phyloP scores from a whole-genome alignment of 2,113 vertebrate species.

The Platysternon megacephalum region DNA sequence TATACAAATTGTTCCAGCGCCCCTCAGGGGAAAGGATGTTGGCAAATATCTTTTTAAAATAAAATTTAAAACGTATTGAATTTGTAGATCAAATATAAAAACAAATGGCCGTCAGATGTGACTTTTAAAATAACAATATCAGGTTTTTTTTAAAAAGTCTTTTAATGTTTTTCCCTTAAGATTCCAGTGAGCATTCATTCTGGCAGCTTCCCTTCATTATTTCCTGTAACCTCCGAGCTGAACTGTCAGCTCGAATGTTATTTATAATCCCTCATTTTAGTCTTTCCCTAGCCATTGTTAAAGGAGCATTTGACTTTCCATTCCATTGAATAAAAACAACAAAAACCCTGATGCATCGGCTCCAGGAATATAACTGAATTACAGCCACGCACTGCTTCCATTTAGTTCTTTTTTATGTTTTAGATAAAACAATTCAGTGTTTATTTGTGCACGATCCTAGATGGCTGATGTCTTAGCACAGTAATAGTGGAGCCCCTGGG shows the following conservation, averaged over 20 bases:
- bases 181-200: slow-evolving; percentile 44
- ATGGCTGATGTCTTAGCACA: too few relatives aligned
- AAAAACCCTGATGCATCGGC: neutral
- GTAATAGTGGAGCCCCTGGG: neutral
- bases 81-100: slow-evolving; percentile 54
- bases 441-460: too few relatives aligned
- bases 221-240: slow-evolving; percentile 36
- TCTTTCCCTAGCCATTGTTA: slow-evolving; percentile 39
- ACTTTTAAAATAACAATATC: slow-evolving; percentile 65
- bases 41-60: neutral
- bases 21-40: neutral
- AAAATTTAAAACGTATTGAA: slow-evolving; percentile 64
- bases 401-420: neutral
- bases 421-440: neutral
- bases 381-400: neutral
- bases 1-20: too few relatives aligned
- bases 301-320: slow-evolving; percentile 60
- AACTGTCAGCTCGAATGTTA: slow-evolving; percentile 67
- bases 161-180: slow-evolving; percentile 60
- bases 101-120: slow-evolving; percentile 63
- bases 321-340: slow-evolving; percentile 46
- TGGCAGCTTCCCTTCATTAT: slow-evolving; percentile 67
- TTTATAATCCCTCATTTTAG: slow-evolving; percentile 65
- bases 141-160: neutral
- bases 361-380: neutral